Evolutionary conservation across 2,797 vertebrate species (phyloP).

Genomic region (Sebastes itinus): DNA sequence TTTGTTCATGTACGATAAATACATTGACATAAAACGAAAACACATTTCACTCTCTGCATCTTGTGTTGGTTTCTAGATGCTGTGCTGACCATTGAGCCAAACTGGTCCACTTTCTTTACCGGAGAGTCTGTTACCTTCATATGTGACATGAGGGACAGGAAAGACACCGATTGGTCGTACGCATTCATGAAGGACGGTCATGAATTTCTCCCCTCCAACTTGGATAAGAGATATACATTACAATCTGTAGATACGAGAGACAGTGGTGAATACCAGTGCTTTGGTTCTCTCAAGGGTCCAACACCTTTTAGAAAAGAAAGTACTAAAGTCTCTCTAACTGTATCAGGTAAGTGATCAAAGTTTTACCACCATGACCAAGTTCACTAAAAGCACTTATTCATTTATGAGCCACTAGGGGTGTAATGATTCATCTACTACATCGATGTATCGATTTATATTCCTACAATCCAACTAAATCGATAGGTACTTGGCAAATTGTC

Average conservation of each 20-base stretch:
- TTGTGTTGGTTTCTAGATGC: neutral
- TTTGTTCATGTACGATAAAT: neutral
- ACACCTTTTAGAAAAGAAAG: too few relatives aligned
- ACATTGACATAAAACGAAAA: neutral
- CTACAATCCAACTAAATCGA: too few relatives aligned
- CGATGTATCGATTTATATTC: too few relatives aligned
- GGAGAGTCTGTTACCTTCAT: neutral
- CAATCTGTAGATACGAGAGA: fast-evolving
- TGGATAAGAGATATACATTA: neutral
- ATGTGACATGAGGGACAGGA: neutral
- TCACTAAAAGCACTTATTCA: neutral
- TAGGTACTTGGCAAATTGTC: too few relatives aligned
- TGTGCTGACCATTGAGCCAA: neutral
- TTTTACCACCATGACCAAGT: neutral
- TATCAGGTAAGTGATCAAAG: neutral
- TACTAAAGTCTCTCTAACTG: neutral
- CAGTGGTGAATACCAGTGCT: too few relatives aligned
- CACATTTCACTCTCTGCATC: neutral
- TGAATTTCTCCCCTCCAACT: fast-evolving
- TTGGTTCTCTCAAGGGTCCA: too few relatives aligned
- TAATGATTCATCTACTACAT: too few relatives aligned
- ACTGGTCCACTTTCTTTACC: neutral
- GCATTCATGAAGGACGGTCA: fast-evolving
- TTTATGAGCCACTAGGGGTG: neutral
- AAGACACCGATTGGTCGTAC: neutral